Evolutionary conservation across 2,888 invertebrate genomes (phyloP).

Genomic region (Eristalis pertinax): DNA sequence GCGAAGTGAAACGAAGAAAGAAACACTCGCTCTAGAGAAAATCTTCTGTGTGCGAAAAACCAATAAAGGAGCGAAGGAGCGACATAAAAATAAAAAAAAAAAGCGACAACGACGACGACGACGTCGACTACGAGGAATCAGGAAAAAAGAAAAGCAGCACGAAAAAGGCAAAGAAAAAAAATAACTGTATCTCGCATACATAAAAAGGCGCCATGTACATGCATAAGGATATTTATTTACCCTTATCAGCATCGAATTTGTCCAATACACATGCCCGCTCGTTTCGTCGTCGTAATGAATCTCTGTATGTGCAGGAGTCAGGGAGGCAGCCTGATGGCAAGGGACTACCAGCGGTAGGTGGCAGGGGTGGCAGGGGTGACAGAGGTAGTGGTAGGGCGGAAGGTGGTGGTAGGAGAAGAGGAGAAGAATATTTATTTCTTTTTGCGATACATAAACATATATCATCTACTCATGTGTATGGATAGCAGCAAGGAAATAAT

Average conservation of each 20-base stretch:
- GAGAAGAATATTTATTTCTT: conserved; percentile 37
- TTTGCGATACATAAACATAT: conserved; percentile 32
- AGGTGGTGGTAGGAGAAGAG: not conserved
- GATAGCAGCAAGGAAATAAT: conserved; percentile 26
- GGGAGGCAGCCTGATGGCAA: not conserved
- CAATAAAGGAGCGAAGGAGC: conserved; percentile 43
- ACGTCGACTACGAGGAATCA: not conserved
- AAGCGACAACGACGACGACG: not conserved
- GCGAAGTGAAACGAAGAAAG: conserved; percentile 21
- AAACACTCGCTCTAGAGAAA: conserved; percentile 34
- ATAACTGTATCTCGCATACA: conserved; percentile 44
- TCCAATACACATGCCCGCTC: conserved; percentile 57
- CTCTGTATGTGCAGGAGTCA: conserved; percentile 31
- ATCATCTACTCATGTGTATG: conserved; percentile 32
- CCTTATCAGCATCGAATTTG: conserved; percentile 66
- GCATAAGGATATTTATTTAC: conserved; percentile 63
- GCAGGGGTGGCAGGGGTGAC: not conserved
- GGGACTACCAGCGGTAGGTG: too few relatives aligned
- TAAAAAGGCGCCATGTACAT: conserved; percentile 48
- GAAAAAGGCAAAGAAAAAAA: conserved; percentile 21
- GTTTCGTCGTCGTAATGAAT: conserved; percentile 20
- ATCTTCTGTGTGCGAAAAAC: conserved; percentile 58
- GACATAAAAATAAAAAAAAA: conserved; percentile 34
- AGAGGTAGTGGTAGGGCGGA: not conserved
- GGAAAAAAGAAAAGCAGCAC: not conserved